Evolutionary conservation across 2,888 invertebrate species (phyloP).

Genomic region (Cepaea hortensis): DNA sequence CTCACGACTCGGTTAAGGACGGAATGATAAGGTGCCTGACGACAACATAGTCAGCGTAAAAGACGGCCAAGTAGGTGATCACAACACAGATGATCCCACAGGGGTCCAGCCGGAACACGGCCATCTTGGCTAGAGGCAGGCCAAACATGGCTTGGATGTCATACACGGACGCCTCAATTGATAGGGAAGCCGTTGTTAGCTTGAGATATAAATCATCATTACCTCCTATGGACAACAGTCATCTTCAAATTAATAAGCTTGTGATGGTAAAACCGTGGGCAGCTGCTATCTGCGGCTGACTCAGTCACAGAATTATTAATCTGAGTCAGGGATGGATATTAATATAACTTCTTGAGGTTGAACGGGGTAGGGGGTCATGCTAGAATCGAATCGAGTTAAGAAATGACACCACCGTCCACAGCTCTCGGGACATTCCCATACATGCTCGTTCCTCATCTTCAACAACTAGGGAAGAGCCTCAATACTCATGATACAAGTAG

Average conservation of each 20-base stretch:
- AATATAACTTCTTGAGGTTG: no score
- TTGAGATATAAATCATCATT: no score
- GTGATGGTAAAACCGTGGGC: no score
- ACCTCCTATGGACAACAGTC: no score
- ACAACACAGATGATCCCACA: slow-evolving; percentile 52
- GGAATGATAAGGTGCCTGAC: slow-evolving; percentile 49
- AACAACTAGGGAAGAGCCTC: no score
- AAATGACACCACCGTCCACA: neutral
- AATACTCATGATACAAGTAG: no score
- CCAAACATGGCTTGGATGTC: slow-evolving; percentile 19
- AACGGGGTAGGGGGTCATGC: neutral
- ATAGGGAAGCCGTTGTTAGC: neutral
- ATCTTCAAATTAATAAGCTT: no score
- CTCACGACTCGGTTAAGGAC: slow-evolving; percentile 50
- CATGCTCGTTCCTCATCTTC: no score
- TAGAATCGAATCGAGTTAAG: neutral
- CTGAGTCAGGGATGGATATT: no score
- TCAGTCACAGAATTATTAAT: no score
- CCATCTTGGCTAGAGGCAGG: slow-evolving; percentile 36
- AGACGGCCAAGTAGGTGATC: slow-evolving; percentile 50
- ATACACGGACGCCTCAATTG: neutral
- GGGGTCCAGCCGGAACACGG: slow-evolving; percentile 53
- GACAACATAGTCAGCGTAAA: slow-evolving; percentile 54
- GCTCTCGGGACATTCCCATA: no score
- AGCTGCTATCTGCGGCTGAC: no score